phyloP scores from a whole-genome alignment of 2,888 invertebrate species.

The Allophyes oxyacanthae region DNA sequence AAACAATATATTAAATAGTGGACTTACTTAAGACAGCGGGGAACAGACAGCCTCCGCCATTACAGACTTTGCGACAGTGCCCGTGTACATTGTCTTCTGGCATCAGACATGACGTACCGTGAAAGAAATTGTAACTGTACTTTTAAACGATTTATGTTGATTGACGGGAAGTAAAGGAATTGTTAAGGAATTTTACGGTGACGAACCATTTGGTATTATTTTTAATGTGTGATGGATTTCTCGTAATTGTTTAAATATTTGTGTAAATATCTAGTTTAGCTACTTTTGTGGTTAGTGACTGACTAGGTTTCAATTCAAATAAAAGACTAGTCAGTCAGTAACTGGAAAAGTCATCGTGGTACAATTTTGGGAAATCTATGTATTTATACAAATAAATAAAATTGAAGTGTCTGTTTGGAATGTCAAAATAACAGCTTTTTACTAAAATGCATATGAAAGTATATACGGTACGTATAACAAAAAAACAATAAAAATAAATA shows the following conservation, averaged over 20 bases:
- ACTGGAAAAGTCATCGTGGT: too few relatives aligned
- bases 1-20: slow-evolving; percentile 67
- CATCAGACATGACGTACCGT: slow-evolving; percentile 1
- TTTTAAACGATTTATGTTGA: neutral
- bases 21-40: slow-evolving; percentile 72
- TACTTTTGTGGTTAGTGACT: too few relatives aligned
- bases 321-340: too few relatives aligned
- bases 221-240: neutral
- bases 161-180: neutral
- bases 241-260: neutral
- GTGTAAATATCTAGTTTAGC: neutral
- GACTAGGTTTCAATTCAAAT: too few relatives aligned
- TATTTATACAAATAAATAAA: too few relatives aligned
- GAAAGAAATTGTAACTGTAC: neutral
- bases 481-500: too few relatives aligned
- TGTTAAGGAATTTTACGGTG: neutral
- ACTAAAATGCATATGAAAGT: too few relatives aligned
- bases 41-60: slow-evolving; percentile 68
- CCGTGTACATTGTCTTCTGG: slow-evolving; percentile 45
- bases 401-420: too few relatives aligned
- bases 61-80: slow-evolving; percentile 57
- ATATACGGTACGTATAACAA: too few relatives aligned
- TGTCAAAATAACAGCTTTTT: too few relatives aligned
- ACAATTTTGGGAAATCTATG: too few relatives aligned
- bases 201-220: neutral